Percentiles rank a stretch among this genome's conserved stretches.
Conservation (phyloP, 2,113 vertebrate species). For the Melanotaenia duboulayi region DNA sequence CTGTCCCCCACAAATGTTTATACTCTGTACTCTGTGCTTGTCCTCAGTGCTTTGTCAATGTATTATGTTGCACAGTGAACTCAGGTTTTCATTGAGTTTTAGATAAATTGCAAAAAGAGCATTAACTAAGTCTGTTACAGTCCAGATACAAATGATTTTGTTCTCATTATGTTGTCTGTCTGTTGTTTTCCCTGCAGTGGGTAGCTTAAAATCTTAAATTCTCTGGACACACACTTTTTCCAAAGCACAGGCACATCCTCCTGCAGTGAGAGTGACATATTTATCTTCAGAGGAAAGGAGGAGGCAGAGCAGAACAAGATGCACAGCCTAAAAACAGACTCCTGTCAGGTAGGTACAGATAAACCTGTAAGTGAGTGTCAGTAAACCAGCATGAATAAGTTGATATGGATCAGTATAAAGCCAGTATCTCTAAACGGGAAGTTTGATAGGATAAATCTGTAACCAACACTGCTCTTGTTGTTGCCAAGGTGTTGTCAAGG, state of each 20-base stretch:
- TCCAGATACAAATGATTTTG: not conserved
- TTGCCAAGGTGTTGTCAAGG: not conserved
- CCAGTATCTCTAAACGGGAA: not conserved
- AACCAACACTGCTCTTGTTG: not conserved
- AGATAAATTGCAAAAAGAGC: not conserved
- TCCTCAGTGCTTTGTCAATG: not conserved
- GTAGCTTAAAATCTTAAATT: conserved; percentile 45
- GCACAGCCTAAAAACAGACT: conserved; percentile 67
- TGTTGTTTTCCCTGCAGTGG: conserved; percentile 26
- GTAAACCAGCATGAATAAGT: conserved; percentile 19
- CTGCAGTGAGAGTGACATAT: conserved; percentile 59
- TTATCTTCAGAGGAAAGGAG: conserved; percentile 77
- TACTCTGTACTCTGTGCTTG: conserved; percentile 19
- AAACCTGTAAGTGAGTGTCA: conserved; percentile 42
- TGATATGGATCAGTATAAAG: conserved; percentile 18
- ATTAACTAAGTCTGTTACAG: not conserved
- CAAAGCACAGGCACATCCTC: conserved; percentile 26
- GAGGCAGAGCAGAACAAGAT: conserved; percentile 57
- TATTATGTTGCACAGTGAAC: not conserved
- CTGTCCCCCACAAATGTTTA: conserved; percentile 56
- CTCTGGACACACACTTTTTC: conserved; percentile 24
- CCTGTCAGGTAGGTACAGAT: conserved; percentile 67
- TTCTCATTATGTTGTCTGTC: conserved; percentile 12
- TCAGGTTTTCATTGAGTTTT: not conserved
- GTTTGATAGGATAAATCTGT: conserved; percentile 14